Conservation (phyloP, 2,797 vertebrate genomes). For the Crenuchus spilurus region DNA sequence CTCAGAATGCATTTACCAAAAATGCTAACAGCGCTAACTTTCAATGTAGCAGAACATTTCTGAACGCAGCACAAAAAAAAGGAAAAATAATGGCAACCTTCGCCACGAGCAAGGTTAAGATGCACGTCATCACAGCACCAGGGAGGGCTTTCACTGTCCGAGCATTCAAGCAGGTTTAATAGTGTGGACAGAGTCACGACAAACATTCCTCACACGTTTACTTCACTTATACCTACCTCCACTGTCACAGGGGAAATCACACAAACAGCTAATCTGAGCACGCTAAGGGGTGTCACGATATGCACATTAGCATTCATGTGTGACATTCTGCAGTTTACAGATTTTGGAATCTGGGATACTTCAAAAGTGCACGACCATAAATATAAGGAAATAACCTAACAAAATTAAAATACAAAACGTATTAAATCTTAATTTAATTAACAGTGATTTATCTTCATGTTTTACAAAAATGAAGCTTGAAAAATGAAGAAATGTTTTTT, state of each 20-base stretch:
- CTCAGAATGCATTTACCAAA: constrained; percentile 45
- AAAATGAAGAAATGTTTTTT: no score
- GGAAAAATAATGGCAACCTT: constrained; percentile 19
- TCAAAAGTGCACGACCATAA: no score
- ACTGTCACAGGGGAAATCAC: constrained; percentile 43
- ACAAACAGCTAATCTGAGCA: constrained; percentile 4
- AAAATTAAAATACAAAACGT: no score
- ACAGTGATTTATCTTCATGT: no score
- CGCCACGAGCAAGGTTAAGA: constrained; percentile 55
- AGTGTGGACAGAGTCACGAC: constrained; percentile 53
- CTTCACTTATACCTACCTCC: constrained; percentile 47
- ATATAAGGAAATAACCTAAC: no score
- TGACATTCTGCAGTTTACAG: no score
- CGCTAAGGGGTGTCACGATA: no score
- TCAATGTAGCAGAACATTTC: constrained; percentile 27
- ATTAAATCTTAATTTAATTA: no score
- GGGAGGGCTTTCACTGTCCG: constrained; percentile 27
- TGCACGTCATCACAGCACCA: constrained; percentile 43
- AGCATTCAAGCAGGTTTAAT: constrained; percentile 60
- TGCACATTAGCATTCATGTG: no score
- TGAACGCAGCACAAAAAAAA: constrained; percentile 34
- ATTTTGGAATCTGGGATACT: no score
- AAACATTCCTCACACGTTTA: constrained; percentile 47
- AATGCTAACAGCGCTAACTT: constrained; percentile 29
- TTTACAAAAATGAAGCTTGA: no score